Conservation (phyloP, 2,113 vertebrate species). For the Pleuronectes platessa region DNA sequence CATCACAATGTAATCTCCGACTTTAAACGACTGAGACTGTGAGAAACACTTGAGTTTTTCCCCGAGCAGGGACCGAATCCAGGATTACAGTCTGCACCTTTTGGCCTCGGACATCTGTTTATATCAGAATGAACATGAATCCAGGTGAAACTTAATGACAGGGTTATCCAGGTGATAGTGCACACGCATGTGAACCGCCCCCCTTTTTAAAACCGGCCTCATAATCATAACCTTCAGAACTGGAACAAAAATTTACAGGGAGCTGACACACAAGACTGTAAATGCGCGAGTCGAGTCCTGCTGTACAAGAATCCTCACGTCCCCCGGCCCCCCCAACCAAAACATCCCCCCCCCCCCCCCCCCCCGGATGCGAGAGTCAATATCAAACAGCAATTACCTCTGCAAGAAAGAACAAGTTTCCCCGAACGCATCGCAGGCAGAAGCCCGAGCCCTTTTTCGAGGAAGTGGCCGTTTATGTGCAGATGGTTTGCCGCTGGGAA, state of each 20-base stretch:
- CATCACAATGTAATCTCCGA: slow-evolving; percentile 17
- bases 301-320: slow-evolving; percentile 73
- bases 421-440: slow-evolving; percentile 17
- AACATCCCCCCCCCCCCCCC: slow-evolving; percentile 54
- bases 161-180: slow-evolving; percentile 57
- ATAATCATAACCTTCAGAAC: slow-evolving; percentile 72
- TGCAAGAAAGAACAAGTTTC: slow-evolving; percentile 74
- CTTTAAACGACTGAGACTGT: not conserved
- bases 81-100: slow-evolving; percentile 32
- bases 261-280: slow-evolving; percentile 55
- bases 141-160: slow-evolving; percentile 77
- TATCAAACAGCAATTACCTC: slow-evolving; percentile 78
- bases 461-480: slow-evolving; percentile 45
- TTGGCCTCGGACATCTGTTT: slow-evolving; percentile 71
- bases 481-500: slow-evolving; percentile 60
- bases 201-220: slow-evolving; percentile 52
- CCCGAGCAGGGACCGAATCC: too few relatives aligned
- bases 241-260: slow-evolving; percentile 62
- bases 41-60: not conserved
- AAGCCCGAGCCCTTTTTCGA: slow-evolving; percentile 28
- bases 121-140: slow-evolving; percentile 59
- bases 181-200: slow-evolving; percentile 24
- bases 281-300: slow-evolving; percentile 64
- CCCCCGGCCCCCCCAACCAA: slow-evolving; percentile 52
- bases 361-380: slow-evolving; percentile 61